Percentiles rank a stretch among this genome's conserved stretches.
Conservation (phyloP, 2,797 vertebrate species). For the Strix occidentalis region DNA sequence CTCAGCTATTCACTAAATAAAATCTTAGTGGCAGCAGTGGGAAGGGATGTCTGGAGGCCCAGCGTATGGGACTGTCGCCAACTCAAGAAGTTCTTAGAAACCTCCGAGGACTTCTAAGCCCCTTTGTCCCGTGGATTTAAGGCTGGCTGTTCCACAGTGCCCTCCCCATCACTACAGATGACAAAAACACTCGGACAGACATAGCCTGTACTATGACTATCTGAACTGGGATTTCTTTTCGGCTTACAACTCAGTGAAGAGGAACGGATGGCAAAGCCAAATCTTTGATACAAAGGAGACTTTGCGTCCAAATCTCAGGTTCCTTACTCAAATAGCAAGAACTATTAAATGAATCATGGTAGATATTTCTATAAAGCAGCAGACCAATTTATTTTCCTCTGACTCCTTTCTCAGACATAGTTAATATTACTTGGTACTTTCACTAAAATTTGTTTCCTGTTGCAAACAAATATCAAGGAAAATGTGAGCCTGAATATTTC, state of each 20-base stretch:
- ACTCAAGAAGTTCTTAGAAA: not conserved
- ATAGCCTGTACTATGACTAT: not conserved
- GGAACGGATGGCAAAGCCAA: not conserved
- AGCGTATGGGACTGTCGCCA: not conserved
- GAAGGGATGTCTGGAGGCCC: not conserved
- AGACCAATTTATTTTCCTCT: slow-evolving; percentile 52
- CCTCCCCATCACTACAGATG: not conserved
- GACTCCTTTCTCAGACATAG: slow-evolving; percentile 37
- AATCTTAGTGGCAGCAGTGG: not conserved
- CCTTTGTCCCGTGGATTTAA: not conserved
- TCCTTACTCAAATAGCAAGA: not conserved
- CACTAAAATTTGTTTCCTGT: not conserved
- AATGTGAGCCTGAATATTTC: not conserved
- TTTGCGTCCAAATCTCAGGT: not conserved
- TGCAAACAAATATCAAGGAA: not conserved
- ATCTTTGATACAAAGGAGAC: not conserved
- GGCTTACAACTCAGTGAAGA: not conserved
- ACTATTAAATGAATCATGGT: not conserved
- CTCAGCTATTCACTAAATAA: not conserved
- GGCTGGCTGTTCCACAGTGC: not conserved
- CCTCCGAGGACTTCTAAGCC: not conserved
- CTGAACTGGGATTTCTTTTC: not conserved
- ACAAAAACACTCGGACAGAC: not conserved
- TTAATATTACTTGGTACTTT: not conserved
- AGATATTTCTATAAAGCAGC: not conserved